These are phyloP conservation scores for Clivina fossor DNA, from an alignment of 2,888 invertebrate species.

Conservation along the genomic window DNA sequence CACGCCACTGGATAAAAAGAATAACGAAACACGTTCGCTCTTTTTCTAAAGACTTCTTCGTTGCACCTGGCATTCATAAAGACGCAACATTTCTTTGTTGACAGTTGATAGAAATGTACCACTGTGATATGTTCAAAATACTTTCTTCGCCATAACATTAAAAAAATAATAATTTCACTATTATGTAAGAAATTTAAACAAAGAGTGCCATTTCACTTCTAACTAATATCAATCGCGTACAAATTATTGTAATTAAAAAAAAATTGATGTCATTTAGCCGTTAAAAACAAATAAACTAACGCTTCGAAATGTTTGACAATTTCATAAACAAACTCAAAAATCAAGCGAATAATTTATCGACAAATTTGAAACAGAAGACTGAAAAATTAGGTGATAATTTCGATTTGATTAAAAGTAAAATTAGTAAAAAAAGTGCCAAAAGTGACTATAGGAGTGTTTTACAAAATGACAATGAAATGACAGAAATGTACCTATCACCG, in stretches of 20 bases:
- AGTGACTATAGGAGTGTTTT: conserved; percentile 47
- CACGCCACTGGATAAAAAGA: conserved; percentile 14
- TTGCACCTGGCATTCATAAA: conserved; percentile 31
- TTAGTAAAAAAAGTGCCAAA: conserved; percentile 48
- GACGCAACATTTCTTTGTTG: conserved; percentile 19
- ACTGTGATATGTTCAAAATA: conserved; percentile 12
- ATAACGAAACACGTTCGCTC: background rate
- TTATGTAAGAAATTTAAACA: conserved; percentile 18
- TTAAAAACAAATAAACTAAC: conserved; percentile 3
- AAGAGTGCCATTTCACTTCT: conserved; percentile 17
- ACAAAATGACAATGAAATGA: conserved; percentile 46
- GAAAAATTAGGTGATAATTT: conserved; percentile 49
- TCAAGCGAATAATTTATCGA: conserved; percentile 52
- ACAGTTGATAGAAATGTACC: conserved; percentile 11
- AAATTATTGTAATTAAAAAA: background rate
- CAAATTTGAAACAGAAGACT: conserved; percentile 51
- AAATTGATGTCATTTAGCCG: background rate
- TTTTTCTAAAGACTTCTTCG: conserved; percentile 17
- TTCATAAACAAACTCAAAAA: conserved; percentile 53
- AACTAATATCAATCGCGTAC: conserved; percentile 5
- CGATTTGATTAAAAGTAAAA: conserved; percentile 48
- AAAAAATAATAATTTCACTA: conserved; percentile 12
- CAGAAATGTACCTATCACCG: conserved; percentile 56
- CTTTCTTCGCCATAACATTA: conserved; percentile 14
- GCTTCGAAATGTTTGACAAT: conserved; percentile 54